Evolutionary conservation across 2,888 invertebrate genomes (phyloP).

Genomic region (Patella depressa): DNA sequence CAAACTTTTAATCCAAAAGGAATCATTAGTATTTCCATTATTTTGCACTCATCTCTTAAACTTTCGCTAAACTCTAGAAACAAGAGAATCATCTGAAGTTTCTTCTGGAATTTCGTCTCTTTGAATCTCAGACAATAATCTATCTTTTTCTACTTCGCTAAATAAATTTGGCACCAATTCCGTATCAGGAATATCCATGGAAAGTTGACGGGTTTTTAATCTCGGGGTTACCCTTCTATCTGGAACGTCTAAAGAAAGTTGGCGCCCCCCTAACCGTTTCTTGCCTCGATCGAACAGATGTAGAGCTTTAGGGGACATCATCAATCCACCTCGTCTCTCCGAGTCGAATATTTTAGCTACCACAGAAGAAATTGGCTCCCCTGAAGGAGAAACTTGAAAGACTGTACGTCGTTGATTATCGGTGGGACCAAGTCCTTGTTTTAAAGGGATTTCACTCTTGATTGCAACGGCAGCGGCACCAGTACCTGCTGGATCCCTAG

Average conservation of each 20-base stretch:
- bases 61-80: too few relatives aligned
- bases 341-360: slow-evolving; percentile 22
- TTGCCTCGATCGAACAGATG: not conserved
- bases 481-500: not conserved
- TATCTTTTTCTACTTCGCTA: too few relatives aligned
- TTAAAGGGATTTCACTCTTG: not conserved
- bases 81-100: too few relatives aligned
- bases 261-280: not conserved
- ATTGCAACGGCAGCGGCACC: not conserved
- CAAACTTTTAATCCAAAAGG: too few relatives aligned
- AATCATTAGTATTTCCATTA: too few relatives aligned
- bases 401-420: not conserved
- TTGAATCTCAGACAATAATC: too few relatives aligned
- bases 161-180: too few relatives aligned
- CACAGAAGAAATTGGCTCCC: slow-evolving; percentile 15
- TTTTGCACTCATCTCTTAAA: too few relatives aligned
- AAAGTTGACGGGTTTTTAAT: not conserved
- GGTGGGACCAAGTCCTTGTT: not conserved
- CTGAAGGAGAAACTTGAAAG: slow-evolving; percentile 13
- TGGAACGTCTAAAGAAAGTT: not conserved
- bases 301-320: slow-evolving; percentile 20
- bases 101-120: too few relatives aligned
- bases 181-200: not conserved
- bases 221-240: not conserved
- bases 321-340: slow-evolving; percentile 30